Evolutionary conservation across 30 jellyfish, hydroid and myxozoan species (phyloP).

Genomic region (Chironex yamaguchii): DNA sequence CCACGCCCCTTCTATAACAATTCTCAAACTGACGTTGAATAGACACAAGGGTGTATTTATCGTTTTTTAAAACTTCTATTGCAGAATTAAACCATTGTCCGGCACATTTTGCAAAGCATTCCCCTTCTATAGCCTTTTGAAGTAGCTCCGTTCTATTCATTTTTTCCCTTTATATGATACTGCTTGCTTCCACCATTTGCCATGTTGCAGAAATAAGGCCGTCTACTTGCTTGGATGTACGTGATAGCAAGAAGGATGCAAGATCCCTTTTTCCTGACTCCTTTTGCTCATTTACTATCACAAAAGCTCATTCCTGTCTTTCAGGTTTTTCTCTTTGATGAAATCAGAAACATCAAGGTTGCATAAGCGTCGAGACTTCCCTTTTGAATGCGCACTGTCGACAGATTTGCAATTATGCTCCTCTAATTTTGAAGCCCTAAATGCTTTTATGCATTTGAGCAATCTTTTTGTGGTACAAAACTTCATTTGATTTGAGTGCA

Average conservation of each 20-base stretch:
- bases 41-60: constrained; percentile 21
- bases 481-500: too few species aligned
- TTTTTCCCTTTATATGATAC: constrained; percentile 5
- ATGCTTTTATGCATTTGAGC: too few species aligned
- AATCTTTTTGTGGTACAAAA: too few species aligned
- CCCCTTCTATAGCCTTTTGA: constrained; percentile 18
- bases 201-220: constrained; percentile 27
- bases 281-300: constrained; percentile 36
- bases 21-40: constrained; percentile 16
- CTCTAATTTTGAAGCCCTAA: background rate
- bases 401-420: background rate
- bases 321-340: constrained; percentile 21
- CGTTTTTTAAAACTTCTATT: constrained; percentile 23
- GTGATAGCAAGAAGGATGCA: constrained; percentile 16
- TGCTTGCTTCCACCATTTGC: constrained; percentile 41
- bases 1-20: constrained; percentile 46
- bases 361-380: constrained; percentile 24
- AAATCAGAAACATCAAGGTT: constrained; percentile 44
- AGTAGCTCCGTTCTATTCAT: background rate
- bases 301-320: background rate
- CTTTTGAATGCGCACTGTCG: background rate
- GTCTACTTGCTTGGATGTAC: background rate
- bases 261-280: constrained; percentile 53
- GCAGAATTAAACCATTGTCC: constrained; percentile 66
- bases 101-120: constrained; percentile 14